Percentiles rank a stretch among this genome's conserved stretches.
Conservation (phyloP, 2,113 vertebrate genomes). For the Craseonycteris thonglongyai region DNA sequence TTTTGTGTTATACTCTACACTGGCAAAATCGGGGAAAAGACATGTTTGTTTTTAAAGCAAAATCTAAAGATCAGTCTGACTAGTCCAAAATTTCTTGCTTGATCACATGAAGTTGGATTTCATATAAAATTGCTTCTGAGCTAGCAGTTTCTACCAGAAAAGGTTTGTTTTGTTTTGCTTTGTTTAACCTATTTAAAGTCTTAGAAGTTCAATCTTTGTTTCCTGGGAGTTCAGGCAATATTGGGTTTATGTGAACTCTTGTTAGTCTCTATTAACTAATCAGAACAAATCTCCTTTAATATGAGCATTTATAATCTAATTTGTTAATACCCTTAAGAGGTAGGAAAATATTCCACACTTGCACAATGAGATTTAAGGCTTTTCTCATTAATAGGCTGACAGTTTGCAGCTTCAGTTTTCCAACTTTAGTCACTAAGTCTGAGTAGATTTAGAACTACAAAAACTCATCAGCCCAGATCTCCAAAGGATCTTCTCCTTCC, state of each 20-base stretch:
- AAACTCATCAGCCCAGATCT: not conserved
- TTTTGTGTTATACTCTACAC: not conserved
- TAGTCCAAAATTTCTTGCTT: not conserved
- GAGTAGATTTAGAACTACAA: not conserved
- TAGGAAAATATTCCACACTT: not conserved
- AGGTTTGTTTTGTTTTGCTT: not conserved
- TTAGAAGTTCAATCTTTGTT: conserved; percentile 30
- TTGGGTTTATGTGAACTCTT: conserved; percentile 38
- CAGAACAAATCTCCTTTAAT: conserved; percentile 18
- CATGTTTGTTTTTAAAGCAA: not conserved
- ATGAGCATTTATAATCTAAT: conserved; percentile 20
- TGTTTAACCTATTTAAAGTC: conserved; percentile 9
- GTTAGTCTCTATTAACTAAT: conserved; percentile 17
- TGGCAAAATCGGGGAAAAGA: not conserved
- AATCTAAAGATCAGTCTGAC: not conserved
- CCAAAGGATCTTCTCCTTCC: not conserved
- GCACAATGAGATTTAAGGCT: not conserved
- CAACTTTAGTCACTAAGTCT: not conserved
- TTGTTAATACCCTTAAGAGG: not conserved
- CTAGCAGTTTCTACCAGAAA: not conserved
- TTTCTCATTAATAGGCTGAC: not conserved
- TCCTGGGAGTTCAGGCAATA: conserved; percentile 16
- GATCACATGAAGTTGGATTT: not conserved
- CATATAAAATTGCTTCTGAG: not conserved
- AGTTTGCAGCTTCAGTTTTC: not conserved